phyloP scores from a whole-genome alignment of 2,797 vertebrate species.

The Capromys pilorides region DNA sequence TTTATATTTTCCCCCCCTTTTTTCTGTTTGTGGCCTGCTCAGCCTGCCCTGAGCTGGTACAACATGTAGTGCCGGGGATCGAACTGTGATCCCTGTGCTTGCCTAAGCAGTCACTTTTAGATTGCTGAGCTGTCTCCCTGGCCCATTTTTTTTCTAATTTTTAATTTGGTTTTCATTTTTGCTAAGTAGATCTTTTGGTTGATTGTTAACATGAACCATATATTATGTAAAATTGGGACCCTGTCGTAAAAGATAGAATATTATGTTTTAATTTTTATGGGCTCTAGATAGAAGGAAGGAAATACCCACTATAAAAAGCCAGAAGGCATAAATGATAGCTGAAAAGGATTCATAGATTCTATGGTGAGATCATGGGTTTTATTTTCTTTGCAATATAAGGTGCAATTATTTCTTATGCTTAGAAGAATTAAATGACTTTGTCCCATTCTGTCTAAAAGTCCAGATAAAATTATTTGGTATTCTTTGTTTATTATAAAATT shows the following conservation, averaged over 20 bases:
- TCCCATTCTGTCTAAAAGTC: conserved; percentile 33
- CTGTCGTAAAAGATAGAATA: conserved; percentile 59
- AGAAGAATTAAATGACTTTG: conserved; percentile 43
- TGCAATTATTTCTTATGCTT: background rate
- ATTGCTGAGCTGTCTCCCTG: too few species aligned
- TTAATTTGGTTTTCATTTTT: conserved; percentile 45
- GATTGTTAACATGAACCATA: background rate
- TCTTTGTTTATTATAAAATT: conserved; percentile 54
- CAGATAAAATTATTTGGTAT: background rate
- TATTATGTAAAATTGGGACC: conserved; percentile 30
- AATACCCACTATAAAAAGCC: background rate
- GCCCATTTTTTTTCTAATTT: conserved; percentile 27
- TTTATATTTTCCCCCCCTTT: background rate
- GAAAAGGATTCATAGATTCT: background rate
- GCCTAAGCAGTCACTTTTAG: too few species aligned
- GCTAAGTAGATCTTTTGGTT: conserved; percentile 23
- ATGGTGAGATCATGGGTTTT: background rate
- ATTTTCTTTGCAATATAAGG: background rate
- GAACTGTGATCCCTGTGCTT: too few species aligned
- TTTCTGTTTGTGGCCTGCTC: too few species aligned
- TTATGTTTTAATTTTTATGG: conserved; percentile 58
- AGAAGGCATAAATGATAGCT: background rate
- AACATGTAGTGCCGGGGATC: too few species aligned
- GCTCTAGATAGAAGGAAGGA: background rate
- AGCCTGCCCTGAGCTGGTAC: too few species aligned